phyloP scores from a whole-genome alignment of 2,888 invertebrate species.

The Drosophila kanekoi region DNA sequence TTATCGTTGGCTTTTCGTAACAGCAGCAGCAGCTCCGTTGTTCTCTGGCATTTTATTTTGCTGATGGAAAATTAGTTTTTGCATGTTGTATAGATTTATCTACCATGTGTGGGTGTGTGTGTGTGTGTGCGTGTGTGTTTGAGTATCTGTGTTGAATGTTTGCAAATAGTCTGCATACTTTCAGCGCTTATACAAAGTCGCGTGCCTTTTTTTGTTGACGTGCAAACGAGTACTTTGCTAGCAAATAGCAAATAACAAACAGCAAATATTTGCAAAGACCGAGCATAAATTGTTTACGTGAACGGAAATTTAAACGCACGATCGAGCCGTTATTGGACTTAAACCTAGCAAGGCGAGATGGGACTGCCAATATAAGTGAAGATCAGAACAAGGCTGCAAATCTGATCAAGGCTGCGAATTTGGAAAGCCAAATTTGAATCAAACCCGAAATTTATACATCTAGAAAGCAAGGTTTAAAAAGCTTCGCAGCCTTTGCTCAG shows the following conservation, averaged over 20 bases:
- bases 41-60: conserved; percentile 66
- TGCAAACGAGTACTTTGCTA: conserved; percentile 32
- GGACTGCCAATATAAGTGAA: too few species aligned
- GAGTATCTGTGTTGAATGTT: conserved; percentile 58
- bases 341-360: background rate
- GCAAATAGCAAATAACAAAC: conserved; percentile 52
- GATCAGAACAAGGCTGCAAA: too few species aligned
- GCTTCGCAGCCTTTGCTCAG: background rate
- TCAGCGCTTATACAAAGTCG: conserved; percentile 75
- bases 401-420: too few species aligned
- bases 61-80: conserved; percentile 77
- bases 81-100: conserved; percentile 65
- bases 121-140: conserved; percentile 32
- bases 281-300: conserved; percentile 59
- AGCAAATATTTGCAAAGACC: conserved; percentile 58
- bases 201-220: conserved; percentile 62
- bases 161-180: conserved; percentile 80
- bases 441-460: too few species aligned
- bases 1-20: conserved; percentile 66
- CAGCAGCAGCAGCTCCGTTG: conserved; percentile 13
- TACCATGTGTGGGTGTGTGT: conserved; percentile 26
- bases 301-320: conserved; percentile 36
- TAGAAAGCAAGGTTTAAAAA: background rate
- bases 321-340: conserved; percentile 34
- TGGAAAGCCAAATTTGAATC: too few species aligned